Percentiles rank a stretch among this genome's conserved stretches.
These are phyloP conservation scores for Orchestes rusci DNA, from an alignment of 2,888 invertebrate genomes.

Conservation along the genomic window DNA sequence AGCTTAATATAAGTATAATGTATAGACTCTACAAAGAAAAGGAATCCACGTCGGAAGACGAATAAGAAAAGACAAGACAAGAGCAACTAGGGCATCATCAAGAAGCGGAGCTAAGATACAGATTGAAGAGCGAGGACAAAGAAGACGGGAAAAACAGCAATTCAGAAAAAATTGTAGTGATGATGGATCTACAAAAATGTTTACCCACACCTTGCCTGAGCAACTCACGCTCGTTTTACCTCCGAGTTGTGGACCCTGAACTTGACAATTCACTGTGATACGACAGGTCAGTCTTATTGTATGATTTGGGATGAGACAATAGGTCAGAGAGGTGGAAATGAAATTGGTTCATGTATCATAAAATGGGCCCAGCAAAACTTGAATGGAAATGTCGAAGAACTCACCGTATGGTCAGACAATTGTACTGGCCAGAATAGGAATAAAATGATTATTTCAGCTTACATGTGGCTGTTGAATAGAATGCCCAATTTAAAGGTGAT, in stretches of 20 bases:
- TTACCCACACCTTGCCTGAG: background rate
- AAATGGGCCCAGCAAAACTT: background rate
- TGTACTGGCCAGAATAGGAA: slow-evolving; percentile 1
- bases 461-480: background rate
- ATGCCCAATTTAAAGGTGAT: background rate
- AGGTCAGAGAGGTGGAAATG: background rate
- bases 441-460: background rate
- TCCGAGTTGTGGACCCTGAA: background rate
- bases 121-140: background rate
- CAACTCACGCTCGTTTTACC: background rate
- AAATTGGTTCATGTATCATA: background rate
- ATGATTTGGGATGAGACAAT: background rate
- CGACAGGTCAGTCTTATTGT: background rate
- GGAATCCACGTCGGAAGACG: too few relatives aligned
- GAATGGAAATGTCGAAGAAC: background rate
- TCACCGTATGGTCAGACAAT: background rate
- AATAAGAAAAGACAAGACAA: too few relatives aligned
- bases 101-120: background rate
- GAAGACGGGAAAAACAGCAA: background rate
- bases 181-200: background rate
- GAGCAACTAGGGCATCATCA: too few relatives aligned
- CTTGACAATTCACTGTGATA: background rate
- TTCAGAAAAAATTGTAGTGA: background rate
- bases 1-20: too few relatives aligned
- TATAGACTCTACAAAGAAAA: too few relatives aligned